Percentiles rank a stretch among this genome's conserved stretches.
These are phyloP conservation scores for Myotis daubentonii DNA, from an alignment of 2,797 vertebrate species.

Conservation along the genomic window DNA sequence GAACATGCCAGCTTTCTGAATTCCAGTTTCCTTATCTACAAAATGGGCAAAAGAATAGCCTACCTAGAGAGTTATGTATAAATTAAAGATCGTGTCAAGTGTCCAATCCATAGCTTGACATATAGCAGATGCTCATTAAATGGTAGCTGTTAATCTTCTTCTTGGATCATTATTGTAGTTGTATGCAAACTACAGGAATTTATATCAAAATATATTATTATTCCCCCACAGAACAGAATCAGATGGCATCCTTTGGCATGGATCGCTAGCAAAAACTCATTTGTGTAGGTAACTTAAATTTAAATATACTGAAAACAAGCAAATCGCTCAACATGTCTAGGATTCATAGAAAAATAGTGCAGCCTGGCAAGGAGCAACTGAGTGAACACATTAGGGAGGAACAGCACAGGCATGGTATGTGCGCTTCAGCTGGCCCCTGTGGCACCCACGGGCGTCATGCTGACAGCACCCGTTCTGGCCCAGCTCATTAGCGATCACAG, in stretches of 20 bases:
- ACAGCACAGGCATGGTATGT: neutral
- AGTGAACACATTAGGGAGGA: neutral
- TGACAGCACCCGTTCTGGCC: neutral
- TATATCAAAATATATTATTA: neutral
- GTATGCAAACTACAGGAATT: neutral
- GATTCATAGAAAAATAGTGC: neutral
- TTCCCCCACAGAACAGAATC: neutral
- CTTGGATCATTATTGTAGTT: neutral
- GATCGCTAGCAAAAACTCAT: neutral
- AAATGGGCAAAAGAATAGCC: neutral
- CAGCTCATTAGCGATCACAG: neutral
- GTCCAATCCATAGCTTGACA: neutral
- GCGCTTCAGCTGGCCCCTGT: neutral
- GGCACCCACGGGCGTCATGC: neutral
- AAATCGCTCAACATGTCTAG: neutral
- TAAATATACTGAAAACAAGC: neutral
- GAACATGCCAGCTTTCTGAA: neutral
- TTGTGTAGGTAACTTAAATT: neutral
- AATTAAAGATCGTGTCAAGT: neutral
- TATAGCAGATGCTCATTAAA: neutral
- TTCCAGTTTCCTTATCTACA: neutral
- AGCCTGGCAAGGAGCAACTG: neutral
- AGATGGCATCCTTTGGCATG: neutral
- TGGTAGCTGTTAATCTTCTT: neutral
- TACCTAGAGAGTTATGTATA: neutral